Evolutionary conservation across 2,888 invertebrate species (phyloP), one percentile per base, ranked within the genome.

Genomic region (Brachypalpus laphriformis): DNA sequence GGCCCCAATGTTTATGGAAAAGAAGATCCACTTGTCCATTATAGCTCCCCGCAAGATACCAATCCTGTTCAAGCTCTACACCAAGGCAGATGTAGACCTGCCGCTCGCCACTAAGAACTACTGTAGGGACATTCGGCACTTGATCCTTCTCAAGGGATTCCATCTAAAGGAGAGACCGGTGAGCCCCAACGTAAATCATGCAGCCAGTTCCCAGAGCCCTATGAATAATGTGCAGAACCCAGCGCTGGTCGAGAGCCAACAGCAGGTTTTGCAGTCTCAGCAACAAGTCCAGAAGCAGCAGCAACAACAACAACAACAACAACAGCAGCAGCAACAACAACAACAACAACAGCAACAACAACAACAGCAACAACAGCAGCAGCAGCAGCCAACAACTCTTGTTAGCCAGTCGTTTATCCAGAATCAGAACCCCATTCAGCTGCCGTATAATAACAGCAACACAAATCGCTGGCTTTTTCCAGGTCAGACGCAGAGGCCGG

Each of bases 31-130:
- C 90, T 92, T 98, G 51, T 98, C 98, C 0, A 95, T 98, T 37
- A 94, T 98, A 70, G 96, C 97, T 0, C 98, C 98, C 0, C 93
- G 98, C 57, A 97, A 98, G 91, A 95, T 98, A 87, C 96, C 98
- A 0, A 95, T 96, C 0, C 92, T 98, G 1, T 96, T 96, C 88
- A 96, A 97, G 89, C 92, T 98, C 5, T 98, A 96, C 92, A 98
- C 98, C 91, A 97, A 96, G 90, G 96, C 97, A 1, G 97, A 97
- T 7, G 97, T 97, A 0, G 98, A 98, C 91, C 93, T 97, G 65
- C 94, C 95, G 0, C 95, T 96, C 0, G 95, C 96, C 88, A 96
- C 95, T 11, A 96, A 98, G 91, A 98, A 98, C 91, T 98, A 97
- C 90, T 97, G 98, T 0, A 97, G 97, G 92, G 98, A 97, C 91